These are phyloP conservation scores for Magallana nippona DNA, from an alignment of 2,888 invertebrate genomes.

Conservation along the genomic window DNA sequence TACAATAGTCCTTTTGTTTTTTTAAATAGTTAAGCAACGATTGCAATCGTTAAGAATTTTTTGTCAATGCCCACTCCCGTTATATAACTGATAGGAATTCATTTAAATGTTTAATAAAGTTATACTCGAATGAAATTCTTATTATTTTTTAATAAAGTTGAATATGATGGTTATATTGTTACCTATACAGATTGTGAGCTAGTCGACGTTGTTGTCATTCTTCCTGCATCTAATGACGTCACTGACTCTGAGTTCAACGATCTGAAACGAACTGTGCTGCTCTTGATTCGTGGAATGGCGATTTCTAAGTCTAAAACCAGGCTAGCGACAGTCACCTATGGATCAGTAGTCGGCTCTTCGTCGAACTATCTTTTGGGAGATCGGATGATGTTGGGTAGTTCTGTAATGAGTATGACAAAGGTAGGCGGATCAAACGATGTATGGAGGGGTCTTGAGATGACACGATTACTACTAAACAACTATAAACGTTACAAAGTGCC, in stretches of 20 bases:
- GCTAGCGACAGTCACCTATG: conserved; percentile 42
- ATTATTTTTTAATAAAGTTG: too few species aligned
- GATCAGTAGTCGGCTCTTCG: conserved; percentile 27
- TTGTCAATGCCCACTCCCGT: too few species aligned
- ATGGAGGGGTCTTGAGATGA: conserved; percentile 31
- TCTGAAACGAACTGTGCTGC: conserved; percentile 23
- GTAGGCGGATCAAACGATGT: conserved; percentile 36
- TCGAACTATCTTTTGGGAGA: conserved; percentile 39
- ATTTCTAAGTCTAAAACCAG: conserved; percentile 8
- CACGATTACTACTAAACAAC: background rate
- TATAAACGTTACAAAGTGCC: background rate
- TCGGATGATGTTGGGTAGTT: background rate
- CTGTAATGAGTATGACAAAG: background rate
- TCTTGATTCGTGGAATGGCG: conserved; percentile 21
- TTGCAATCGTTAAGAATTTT: too few species aligned
- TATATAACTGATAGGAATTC: too few species aligned
- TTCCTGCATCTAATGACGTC: conserved; percentile 44
- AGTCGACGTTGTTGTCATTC: conserved; percentile 39
- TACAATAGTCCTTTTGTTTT: too few species aligned
- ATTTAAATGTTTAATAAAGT: too few species aligned
- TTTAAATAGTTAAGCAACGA: too few species aligned
- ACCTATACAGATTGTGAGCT: conserved; percentile 41
- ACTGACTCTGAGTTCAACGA: conserved; percentile 23
- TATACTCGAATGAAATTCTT: too few species aligned
- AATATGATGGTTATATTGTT: background rate